Evolutionary conservation across 1,140 invertebrate species (phyloP), one percentile per base, ranked within the genome.

Genomic region (Akabosia matsudoensis): DNA sequence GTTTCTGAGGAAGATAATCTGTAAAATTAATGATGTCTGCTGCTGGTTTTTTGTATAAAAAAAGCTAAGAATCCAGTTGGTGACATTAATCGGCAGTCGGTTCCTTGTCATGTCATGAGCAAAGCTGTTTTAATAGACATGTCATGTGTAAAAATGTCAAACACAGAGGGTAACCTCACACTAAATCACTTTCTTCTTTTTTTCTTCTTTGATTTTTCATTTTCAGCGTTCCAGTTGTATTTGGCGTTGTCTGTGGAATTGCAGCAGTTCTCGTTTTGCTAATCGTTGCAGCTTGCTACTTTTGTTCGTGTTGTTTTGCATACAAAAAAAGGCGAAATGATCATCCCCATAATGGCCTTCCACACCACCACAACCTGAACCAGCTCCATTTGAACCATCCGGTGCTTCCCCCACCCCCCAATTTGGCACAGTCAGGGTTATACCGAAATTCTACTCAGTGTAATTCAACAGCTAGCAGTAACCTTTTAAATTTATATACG

Each of bases 291-390:
- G 83, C 83, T 30, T 85, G 84, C 76, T 81, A 83, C 73, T 81
- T 84, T 56, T 85, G 84, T 75, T 82, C 83, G 31, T 83, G 83
- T 78, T 84, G 84, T 75, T 78, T 83, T 26, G 80, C 83, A 10
- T 84, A 85, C 79, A 67, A 67, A 75, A 83, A 84, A 70, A 74
- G 81, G 18, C 81, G 30, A 10, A 31, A 67, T 31, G 61, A 67
- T 22, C 61, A n/a, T 22, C 7, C 54, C 54, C 37, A 45, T 18
- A 45, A 45, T 45, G 37, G 18, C 37, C 18, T 45, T 10, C 37
- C 37, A 7, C 37, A 18, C 7, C 37, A 45, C n/a, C n/a, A n/a
- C n/a, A n/a, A n/a, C 37, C 18, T 45, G 37, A 45, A 61, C 24
- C 54, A 61, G 4, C 54, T 61, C n/a, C 54, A 61, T 22, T 22